Conservation (phyloP, 2,113 vertebrate genomes). For the Ochotona princeps region DNA sequence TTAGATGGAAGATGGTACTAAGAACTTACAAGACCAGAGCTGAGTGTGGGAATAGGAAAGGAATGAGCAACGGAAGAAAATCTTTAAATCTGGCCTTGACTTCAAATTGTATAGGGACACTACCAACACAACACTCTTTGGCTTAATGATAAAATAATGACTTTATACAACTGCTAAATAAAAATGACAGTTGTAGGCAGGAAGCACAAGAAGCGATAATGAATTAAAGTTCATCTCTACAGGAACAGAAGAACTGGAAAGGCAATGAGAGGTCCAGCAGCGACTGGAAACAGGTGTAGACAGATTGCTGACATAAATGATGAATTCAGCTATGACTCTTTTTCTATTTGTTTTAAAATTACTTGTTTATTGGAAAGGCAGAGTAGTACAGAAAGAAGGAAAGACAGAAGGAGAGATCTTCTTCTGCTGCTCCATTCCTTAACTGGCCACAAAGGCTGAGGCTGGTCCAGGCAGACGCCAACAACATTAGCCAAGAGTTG, state of each 20-base stretch:
- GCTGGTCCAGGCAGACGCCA: no score
- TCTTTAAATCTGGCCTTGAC: slow-evolving; percentile 12
- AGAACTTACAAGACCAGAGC: not conserved
- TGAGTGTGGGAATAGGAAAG: not conserved
- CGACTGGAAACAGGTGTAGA: not conserved
- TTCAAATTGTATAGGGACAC: not conserved
- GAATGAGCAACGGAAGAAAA: not conserved
- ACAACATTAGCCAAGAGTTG: no score
- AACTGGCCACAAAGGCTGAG: no score
- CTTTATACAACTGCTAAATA: slow-evolving; percentile 20
- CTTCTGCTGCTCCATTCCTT: no score
- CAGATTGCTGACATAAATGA: not conserved
- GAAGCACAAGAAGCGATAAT: not conserved
- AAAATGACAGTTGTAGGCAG: not conserved
- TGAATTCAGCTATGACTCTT: not conserved
- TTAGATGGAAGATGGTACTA: not conserved
- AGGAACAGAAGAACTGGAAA: not conserved
- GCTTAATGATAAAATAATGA: slow-evolving; percentile 35
- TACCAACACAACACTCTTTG: not conserved
- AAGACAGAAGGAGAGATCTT: no score
- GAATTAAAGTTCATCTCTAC: not conserved
- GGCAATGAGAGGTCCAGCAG: not conserved
- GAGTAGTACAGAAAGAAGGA: no score
- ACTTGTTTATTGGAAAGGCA: no score
- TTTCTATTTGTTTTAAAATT: not conserved